Base-by-base conservation (phyloP, 2,797 vertebrate genomes). In the Cyprinodon diabolis region DNA sequence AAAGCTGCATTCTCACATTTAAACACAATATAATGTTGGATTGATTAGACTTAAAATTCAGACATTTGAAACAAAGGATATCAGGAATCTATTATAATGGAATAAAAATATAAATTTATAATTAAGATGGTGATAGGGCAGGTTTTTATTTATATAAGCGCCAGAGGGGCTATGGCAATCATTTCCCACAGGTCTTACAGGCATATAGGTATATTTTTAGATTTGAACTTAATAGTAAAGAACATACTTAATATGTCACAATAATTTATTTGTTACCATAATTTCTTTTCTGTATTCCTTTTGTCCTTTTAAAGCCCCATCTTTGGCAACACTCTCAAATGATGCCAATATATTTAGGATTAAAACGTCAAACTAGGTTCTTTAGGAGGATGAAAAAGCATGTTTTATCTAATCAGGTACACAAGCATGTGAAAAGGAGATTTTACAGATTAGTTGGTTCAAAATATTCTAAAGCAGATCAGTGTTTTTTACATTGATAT, bases 1-100 rank as follows among this genome's bases (percentile, higher is more conserved):
- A 85, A 76, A 74, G 79, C 72, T 69, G 81, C 58, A 75, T 37
- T 72, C 74, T 84, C 25, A 6, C 78, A 83, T 30, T 30, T 80
- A 78, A 79, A 88, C 74, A 87, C 76, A 87, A 63, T 83, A 66
- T 60, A 88, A 87, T 79, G 82, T 87, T 84, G 79, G 78, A 82
- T 75, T 86, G 82, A 91, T 85, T 87, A 68, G 63, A 43, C 40
- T 8, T 63, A 43, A n/a, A 63, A 3, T 2, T 23, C 6, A 66
- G 62, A 47, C 0, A 1, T n/a, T 13, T 19, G 13, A 13, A 4
- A 11, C 4, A 45, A 21, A n/a, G 3, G 21, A 13, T 4, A 23
- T 65, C 45, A 2, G n/a, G 13, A 23, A 8, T 12, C 30, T 30
- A 30, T n/a, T 1, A 1, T 13, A 6, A 23, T 23, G 14, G 14